phyloP scores from a whole-genome alignment of 2,888 invertebrate species.

The Cremastinae sp. region DNA sequence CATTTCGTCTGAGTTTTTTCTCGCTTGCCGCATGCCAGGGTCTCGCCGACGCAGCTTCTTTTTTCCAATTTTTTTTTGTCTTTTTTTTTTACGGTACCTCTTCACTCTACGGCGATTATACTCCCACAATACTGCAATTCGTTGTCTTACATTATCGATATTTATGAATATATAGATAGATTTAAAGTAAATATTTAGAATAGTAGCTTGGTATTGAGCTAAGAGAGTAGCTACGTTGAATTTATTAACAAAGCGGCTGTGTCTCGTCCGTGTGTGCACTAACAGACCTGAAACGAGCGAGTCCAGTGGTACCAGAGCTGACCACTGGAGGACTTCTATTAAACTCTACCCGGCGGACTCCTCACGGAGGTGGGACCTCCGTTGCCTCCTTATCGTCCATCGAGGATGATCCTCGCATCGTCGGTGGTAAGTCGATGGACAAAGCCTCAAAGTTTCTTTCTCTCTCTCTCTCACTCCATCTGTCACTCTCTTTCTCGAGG shows the following conservation, averaged over 20 bases:
- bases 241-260: slow-evolving; percentile 69
- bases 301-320: slow-evolving; percentile 81
- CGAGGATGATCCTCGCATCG: slow-evolving; percentile 81
- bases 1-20: slow-evolving; percentile 44
- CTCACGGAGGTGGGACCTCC: slow-evolving; percentile 79
- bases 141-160: slow-evolving; percentile 10
- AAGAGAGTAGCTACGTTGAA: slow-evolving; percentile 64
- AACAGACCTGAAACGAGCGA: slow-evolving; percentile 82
- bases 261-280: slow-evolving; percentile 75
- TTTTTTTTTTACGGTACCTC: slow-evolving; percentile 1
- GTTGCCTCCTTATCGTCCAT: slow-evolving; percentile 80
- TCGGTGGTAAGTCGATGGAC: slow-evolving; percentile 79
- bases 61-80: slow-evolving; percentile 39
- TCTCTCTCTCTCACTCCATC: slow-evolving; percentile 36
- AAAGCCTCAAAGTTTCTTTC: slow-evolving; percentile 49
- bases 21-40: slow-evolving; percentile 73
- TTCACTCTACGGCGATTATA: slow-evolving; percentile 39
- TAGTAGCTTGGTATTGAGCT: slow-evolving; percentile 63
- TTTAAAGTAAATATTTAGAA: slow-evolving; percentile 9
- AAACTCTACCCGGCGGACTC: slow-evolving; percentile 76
- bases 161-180: background rate
- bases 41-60: slow-evolving; percentile 58
- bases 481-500: slow-evolving; percentile 19
- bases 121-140: slow-evolving; percentile 44
- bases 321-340: slow-evolving; percentile 81